A percentile compares a stretch with the other conserved stretches of the same genome.
These are phyloP conservation scores for Patella pellucida DNA, from an alignment of 2,888 invertebrate genomes.

Conservation along the genomic window DNA sequence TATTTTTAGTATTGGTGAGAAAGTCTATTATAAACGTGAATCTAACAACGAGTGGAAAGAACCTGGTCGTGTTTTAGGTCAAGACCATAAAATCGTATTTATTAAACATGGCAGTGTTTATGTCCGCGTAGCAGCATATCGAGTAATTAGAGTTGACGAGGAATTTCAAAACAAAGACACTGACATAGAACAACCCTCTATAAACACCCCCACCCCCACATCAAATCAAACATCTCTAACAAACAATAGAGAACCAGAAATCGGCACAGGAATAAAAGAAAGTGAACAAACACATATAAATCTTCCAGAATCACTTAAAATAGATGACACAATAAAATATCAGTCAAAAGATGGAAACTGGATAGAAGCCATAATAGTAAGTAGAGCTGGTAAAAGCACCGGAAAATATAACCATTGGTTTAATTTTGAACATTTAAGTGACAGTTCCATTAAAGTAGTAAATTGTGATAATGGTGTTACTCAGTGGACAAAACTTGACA, in stretches of 20 bases:
- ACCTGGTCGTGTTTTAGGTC: slow-evolving; percentile 40
- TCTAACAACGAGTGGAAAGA: slow-evolving; percentile 27
- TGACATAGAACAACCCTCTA: no score
- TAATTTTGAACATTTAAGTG: neutral
- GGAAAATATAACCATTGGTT: neutral
- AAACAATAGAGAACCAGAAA: no score
- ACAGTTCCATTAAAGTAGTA: neutral
- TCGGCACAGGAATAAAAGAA: no score
- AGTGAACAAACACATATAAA: no score
- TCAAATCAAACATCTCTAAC: no score
- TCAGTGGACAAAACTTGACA: neutral
- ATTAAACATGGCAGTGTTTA: slow-evolving; percentile 31
- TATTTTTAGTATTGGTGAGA: no score
- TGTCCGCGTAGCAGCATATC: slow-evolving; percentile 28
- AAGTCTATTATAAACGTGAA: no score
- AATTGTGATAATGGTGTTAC: neutral
- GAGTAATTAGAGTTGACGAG: slow-evolving; percentile 17
- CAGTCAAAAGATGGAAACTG: no score
- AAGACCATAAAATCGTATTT: slow-evolving; percentile 35
- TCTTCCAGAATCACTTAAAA: no score
- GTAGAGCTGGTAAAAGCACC: neutral
- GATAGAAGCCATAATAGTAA: neutral
- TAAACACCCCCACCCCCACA: no score
- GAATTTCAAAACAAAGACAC: slow-evolving; percentile 10
- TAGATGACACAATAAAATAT: no score